Evolutionary conservation across 2,888 invertebrate genomes (phyloP).

Genomic region (Nomada ferruginata): DNA sequence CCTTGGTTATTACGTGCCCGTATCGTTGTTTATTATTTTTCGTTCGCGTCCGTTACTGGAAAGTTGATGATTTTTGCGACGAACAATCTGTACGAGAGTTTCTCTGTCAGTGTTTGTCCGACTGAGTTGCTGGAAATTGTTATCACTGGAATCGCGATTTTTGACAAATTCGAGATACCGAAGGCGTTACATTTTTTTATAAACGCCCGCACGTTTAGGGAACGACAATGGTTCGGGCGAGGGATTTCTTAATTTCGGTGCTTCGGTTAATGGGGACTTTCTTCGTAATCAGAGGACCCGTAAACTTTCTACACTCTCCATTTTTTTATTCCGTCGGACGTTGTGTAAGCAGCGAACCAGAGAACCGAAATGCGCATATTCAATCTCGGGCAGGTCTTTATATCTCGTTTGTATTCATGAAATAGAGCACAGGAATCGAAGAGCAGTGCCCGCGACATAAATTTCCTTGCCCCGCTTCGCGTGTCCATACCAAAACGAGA

Average conservation of each 20-base stretch:
- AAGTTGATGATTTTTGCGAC: neutral
- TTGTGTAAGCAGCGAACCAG: constrained; percentile 2
- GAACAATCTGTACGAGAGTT: neutral
- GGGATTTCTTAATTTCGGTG: no score
- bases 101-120: neutral
- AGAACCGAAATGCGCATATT: neutral
- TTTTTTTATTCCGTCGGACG: neutral
- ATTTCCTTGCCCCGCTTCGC: neutral
- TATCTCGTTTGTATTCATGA: neutral
- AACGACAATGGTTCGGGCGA: no score
- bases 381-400: neutral
- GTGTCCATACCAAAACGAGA: neutral
- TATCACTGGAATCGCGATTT: no score
- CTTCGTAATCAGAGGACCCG: neutral
- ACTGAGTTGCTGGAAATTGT: no score
- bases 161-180: no score
- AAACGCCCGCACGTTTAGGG: no score
- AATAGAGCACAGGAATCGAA: neutral
- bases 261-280: neutral
- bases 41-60: neutral
- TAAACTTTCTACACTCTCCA: neutral
- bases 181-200: no score
- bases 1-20: constrained; percentile 17
- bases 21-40: constrained; percentile 13
- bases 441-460: neutral